These are phyloP conservation scores for Hirtodrosophila histrioides DNA, from an alignment of 2,888 invertebrate species.

Conservation along the genomic window DNA sequence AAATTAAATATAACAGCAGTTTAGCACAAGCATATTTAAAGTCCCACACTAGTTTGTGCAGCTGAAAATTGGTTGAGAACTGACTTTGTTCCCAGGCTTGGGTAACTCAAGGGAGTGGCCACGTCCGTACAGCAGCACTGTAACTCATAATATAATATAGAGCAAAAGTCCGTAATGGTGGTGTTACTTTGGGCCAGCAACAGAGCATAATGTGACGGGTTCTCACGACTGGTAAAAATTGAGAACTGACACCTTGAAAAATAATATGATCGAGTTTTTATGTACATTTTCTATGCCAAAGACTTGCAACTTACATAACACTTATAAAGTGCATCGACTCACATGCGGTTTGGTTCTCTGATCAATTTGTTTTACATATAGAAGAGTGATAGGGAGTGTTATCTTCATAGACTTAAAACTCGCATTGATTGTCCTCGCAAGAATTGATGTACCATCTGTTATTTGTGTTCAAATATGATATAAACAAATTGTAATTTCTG, in stretches of 20 bases:
- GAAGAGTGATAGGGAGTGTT: too few species aligned
- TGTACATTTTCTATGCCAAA: too few species aligned
- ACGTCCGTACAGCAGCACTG: neutral
- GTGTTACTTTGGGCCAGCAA: neutral
- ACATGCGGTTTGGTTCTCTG: too few species aligned
- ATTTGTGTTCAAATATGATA: too few species aligned
- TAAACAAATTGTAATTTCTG: too few species aligned
- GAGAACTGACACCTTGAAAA: slow-evolving; percentile 11
- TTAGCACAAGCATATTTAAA: slow-evolving; percentile 2
- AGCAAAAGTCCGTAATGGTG: slow-evolving; percentile 8
- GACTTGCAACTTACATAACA: too few species aligned
- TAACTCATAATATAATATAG: slow-evolving; percentile 15
- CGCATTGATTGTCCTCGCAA: neutral
- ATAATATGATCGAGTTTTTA: too few species aligned
- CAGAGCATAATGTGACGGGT: neutral
- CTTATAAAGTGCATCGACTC: too few species aligned
- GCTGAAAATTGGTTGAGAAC: slow-evolving; percentile 7
- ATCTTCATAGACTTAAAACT: too few species aligned
- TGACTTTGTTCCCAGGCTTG: slow-evolving; percentile 21
- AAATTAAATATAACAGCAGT: slow-evolving; percentile 2
- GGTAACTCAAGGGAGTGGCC: slow-evolving; percentile 24
- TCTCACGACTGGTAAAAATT: slow-evolving; percentile 17
- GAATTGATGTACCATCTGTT: too few species aligned
- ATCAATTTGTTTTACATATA: too few species aligned
- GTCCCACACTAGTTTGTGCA: slow-evolving; percentile 22